phyloP scores from a whole-genome alignment of 1,140 invertebrate species.

The Tenebrio molitor region DNA sequence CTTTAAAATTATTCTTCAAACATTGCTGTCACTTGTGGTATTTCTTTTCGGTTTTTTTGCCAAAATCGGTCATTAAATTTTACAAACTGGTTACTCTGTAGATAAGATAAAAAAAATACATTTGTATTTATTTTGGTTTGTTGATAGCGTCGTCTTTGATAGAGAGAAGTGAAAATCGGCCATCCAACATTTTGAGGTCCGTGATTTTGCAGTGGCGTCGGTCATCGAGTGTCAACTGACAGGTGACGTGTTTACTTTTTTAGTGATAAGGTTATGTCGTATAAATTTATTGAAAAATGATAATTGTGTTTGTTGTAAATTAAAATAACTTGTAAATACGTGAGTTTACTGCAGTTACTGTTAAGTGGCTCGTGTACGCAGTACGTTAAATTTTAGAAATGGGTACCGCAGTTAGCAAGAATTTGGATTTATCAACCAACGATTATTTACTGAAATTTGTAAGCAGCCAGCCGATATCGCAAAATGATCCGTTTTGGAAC shows the following conservation, averaged over 20 bases:
- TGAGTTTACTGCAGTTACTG: slow-evolving; percentile 8
- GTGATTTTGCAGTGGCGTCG: too few species aligned
- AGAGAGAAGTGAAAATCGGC: too few species aligned
- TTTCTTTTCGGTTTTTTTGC: too few species aligned
- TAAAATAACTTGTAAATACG: slow-evolving; percentile 7
- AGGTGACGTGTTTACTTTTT: slow-evolving; percentile 36
- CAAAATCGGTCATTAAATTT: too few species aligned
- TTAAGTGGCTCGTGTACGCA: background rate
- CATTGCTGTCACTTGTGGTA: too few species aligned
- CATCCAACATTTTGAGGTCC: too few species aligned
- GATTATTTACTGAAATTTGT: slow-evolving; percentile 84
- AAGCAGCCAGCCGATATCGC: slow-evolving; percentile 82
- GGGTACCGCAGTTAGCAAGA: slow-evolving; percentile 88
- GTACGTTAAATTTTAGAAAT: slow-evolving; percentile 68
- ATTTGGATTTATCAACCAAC: slow-evolving; percentile 86
- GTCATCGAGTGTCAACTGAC: slow-evolving; percentile 28
- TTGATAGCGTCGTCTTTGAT: too few species aligned
- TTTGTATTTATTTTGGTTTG: too few species aligned
- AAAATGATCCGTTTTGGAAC: slow-evolving; percentile 95
- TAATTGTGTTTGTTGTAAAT: slow-evolving; percentile 4
- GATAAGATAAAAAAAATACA: too few species aligned
- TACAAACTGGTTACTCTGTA: too few species aligned
- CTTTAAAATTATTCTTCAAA: too few species aligned
- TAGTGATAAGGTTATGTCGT: slow-evolving; percentile 24
- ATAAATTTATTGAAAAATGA: slow-evolving; percentile 24